Conservation (phyloP, 2,888 invertebrate genomes). For the Salticus scenicus region DNA sequence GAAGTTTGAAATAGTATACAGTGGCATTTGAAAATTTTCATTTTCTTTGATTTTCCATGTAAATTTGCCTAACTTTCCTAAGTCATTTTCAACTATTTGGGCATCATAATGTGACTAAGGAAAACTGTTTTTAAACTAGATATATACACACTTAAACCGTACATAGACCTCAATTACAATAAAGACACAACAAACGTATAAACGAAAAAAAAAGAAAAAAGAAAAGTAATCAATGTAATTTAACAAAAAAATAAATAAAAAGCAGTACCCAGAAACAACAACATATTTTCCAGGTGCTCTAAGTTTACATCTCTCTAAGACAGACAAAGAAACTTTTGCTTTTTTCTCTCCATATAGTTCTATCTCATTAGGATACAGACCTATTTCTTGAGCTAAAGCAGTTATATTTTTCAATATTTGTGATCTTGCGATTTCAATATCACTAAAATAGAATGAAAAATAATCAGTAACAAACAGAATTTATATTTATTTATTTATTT, state of each 20-base stretch:
- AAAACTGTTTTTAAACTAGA: too few species aligned
- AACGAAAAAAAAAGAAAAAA: too few species aligned
- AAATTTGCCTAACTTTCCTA: too few species aligned
- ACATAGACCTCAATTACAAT: too few species aligned
- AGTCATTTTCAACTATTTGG: too few species aligned
- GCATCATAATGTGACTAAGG: too few species aligned
- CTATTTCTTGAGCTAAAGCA: conserved; percentile 87
- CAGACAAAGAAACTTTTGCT: conserved; percentile 91
- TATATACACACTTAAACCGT: too few species aligned
- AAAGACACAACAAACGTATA: too few species aligned
- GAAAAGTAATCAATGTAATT: too few species aligned
- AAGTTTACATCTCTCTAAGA: conserved; percentile 84
- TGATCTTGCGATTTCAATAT: conserved; percentile 90
- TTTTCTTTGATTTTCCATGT: too few species aligned
- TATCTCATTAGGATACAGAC: conserved; percentile 86
- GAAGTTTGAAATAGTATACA: too few species aligned
- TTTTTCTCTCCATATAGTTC: conserved; percentile 94
- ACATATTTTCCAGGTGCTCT: conserved; percentile 90
- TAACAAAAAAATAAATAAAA: neutral
- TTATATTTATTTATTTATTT: neutral
- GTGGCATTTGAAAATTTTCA: too few species aligned
- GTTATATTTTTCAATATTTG: conserved; percentile 91
- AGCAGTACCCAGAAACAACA: conserved; percentile 90
- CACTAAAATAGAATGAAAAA: conserved; percentile 79
- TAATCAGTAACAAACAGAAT: neutral